Percentiles rank a stretch among this genome's conserved stretches.
Conservation (phyloP, 2,113 vertebrate species). For the Tupaia tana region DNA sequence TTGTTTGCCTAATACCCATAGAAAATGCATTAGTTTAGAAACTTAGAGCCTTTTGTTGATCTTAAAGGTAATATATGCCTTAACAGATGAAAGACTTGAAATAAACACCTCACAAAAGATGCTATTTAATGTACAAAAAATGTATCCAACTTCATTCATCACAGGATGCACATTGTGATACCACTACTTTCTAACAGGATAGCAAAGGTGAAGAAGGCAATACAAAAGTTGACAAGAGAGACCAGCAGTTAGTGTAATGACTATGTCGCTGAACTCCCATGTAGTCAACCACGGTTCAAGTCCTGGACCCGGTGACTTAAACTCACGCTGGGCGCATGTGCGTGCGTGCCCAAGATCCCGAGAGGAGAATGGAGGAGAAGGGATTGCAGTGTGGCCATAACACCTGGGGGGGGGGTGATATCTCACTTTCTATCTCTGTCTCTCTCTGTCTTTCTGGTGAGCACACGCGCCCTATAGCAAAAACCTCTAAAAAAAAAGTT, state of each 20-base stretch:
- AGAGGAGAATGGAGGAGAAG: no score
- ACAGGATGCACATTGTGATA: background rate
- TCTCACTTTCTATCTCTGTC: no score
- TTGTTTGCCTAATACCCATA: conserved; percentile 32
- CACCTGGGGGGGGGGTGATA: no score
- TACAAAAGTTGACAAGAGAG: background rate
- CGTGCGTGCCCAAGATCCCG: no score
- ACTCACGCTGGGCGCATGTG: no score
- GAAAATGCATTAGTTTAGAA: conserved; percentile 7
- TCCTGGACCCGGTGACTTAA: no score
- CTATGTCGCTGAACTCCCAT: no score
- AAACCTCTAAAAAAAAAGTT: background rate
- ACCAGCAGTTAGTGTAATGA: no score
- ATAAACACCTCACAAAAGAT: background rate
- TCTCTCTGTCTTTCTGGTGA: no score
- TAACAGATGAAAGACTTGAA: conserved; percentile 19
- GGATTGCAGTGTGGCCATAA: no score
- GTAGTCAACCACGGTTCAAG: no score
- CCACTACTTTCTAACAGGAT: background rate
- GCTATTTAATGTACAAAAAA: background rate
- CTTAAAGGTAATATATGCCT: conserved; percentile 34
- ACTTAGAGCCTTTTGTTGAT: conserved; percentile 52
- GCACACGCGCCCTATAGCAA: no score
- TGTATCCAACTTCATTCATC: background rate
- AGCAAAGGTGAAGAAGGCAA: background rate